Evolutionary conservation across 2,113 vertebrate species (phyloP), one percentile per base, ranked within the genome.

Genomic region (Solea solea): DNA sequence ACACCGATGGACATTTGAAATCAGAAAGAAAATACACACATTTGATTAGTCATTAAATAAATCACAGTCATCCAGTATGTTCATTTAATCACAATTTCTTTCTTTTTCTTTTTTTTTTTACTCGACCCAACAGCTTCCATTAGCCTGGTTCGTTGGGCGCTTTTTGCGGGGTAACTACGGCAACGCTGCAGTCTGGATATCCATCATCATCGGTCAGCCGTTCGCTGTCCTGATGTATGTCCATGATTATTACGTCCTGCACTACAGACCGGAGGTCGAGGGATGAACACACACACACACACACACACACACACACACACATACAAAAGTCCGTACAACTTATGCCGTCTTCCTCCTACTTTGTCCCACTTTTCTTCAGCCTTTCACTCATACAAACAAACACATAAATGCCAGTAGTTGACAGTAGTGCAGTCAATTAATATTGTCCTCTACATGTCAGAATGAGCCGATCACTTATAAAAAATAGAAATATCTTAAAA

Each of bases 151-250:
- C 0, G 95, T 96, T 8, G 86, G 94, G 12, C 86, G 73, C 11
- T 95, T 95, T 74, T 89, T 98, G 12, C 89, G 64, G 0, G 96
- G 97, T 8, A 96, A 96, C 92, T 97, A 98, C 0, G 95, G 97
- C 65, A 98, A 98, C 0, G 96, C 96, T 0, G 96, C 95, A 0
- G 95, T 98, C 56, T 98, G 97, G 97, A 86, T 98, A 2, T 95
- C 95, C 0, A 72, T 98, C 83, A 98, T 98, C 85, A 95, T 98
- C 0, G 97, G 97, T 54, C 97, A 98, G 87, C 97, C 97, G 0
- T 89, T 96, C 0, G 96, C 95, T 0, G 93, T 98, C 69, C 93
- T 98, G 46, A 98, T 98, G 97, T 98, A 98, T 0, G 96, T 98
- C 48, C 97, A 98, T 0, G 97, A 98, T 90, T 98, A 97, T 85